Percentiles rank a stretch among this genome's conserved stretches.
Evolutionary conservation across 2,888 invertebrate species (phyloP).

Genomic region (Mimumesa dahlbomi): DNA sequence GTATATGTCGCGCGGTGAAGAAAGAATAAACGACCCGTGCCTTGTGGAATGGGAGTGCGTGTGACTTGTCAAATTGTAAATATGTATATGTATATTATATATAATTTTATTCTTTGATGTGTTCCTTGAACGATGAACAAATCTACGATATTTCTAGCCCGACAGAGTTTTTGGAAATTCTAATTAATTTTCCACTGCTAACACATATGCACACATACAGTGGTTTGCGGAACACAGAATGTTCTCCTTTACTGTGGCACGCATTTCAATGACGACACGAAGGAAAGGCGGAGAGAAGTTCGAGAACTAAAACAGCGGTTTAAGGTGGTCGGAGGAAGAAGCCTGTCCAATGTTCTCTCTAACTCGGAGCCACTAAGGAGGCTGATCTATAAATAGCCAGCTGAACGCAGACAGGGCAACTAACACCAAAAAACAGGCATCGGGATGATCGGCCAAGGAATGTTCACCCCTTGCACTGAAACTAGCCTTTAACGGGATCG

Average conservation of each 20-base stretch:
- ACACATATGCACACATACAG: too few species aligned
- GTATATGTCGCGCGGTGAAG: not conserved
- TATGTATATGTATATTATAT: too few species aligned
- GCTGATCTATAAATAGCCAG: slow-evolving; percentile 67
- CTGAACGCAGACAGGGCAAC: slow-evolving; percentile 63
- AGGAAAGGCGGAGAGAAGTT: slow-evolving; percentile 21
- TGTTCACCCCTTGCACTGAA: slow-evolving; percentile 65
- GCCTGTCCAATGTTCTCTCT: slow-evolving; percentile 62
- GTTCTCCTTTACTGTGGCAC: too few species aligned
- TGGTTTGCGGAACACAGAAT: not conserved
- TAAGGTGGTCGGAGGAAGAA: slow-evolving; percentile 45
- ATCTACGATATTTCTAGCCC: too few species aligned
- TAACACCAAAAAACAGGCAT: slow-evolving; percentile 69
- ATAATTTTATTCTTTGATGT: too few species aligned
- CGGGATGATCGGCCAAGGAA: slow-evolving; percentile 70
- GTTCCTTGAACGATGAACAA: too few species aligned
- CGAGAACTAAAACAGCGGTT: slow-evolving; percentile 36
- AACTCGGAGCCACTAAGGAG: slow-evolving; percentile 60
- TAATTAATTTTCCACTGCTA: too few species aligned
- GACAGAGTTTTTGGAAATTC: too few species aligned
- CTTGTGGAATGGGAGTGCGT: too few species aligned
- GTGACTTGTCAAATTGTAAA: too few species aligned
- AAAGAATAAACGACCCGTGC: not conserved
- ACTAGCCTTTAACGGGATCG: slow-evolving; percentile 13
- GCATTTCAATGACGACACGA: not conserved